phyloP scores from a whole-genome alignment of 2,888 invertebrate species.

The Gari tellinella region DNA sequence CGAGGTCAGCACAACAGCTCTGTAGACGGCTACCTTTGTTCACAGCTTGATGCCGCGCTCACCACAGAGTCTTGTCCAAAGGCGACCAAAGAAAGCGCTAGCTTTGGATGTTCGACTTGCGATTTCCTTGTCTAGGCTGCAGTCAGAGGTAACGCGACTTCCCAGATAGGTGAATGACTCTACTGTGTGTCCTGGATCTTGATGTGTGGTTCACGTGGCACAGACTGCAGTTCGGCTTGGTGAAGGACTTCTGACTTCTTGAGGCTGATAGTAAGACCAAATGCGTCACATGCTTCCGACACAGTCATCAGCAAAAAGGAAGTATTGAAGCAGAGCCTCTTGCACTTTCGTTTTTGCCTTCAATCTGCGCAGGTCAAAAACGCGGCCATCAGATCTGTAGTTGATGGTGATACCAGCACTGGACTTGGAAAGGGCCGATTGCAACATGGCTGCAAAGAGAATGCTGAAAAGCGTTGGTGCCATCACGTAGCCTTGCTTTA shows the following conservation, averaged over 20 bases:
- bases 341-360: slow-evolving; percentile 6
- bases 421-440: background rate
- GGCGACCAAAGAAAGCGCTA: slow-evolving; percentile 10
- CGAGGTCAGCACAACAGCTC: background rate
- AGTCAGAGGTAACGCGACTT: slow-evolving; percentile 2
- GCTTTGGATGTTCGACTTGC: slow-evolving; percentile 1
- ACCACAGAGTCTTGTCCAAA: background rate
- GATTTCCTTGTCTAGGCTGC: slow-evolving; percentile 9
- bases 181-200: slow-evolving; percentile 4
- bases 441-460: slow-evolving; percentile 2
- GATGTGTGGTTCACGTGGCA: slow-evolving; percentile 13
- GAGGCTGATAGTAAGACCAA: slow-evolving; percentile 13
- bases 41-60: background rate
- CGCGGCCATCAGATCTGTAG: slow-evolving; percentile 2
- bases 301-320: slow-evolving; percentile 24
- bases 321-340: background rate
- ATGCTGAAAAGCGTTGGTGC: slow-evolving; percentile 8
- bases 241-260: slow-evolving; percentile 24
- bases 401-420: slow-evolving; percentile 1
- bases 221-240: slow-evolving; percentile 13
- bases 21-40: background rate
- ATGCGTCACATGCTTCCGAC: background rate
- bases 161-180: slow-evolving; percentile 24
- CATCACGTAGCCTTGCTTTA: slow-evolving; percentile 5
- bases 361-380: slow-evolving; percentile 10